Evolutionary conservation across 1,140 invertebrate genomes (phyloP).

Genomic region (Atopsyche davidsoni): DNA sequence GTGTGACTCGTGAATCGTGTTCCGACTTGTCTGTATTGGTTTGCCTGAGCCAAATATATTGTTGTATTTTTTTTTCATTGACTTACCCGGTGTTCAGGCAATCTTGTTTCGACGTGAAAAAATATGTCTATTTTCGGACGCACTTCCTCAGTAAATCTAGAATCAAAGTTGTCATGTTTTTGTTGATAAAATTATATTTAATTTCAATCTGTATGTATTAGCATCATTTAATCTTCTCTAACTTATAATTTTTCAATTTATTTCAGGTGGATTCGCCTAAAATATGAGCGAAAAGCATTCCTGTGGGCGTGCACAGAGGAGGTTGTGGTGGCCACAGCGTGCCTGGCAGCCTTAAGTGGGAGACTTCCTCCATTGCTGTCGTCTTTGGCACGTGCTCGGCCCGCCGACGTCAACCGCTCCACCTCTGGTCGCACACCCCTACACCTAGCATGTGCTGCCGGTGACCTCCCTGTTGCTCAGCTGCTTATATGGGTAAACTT

Average conservation of each 20-base stretch:
- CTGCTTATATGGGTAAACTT: constrained; percentile 87
- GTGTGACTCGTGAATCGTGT: constrained; percentile 1
- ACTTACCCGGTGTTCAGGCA: no score
- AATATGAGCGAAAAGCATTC: constrained; percentile 42
- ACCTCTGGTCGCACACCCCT: constrained; percentile 68
- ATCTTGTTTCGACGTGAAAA: no score
- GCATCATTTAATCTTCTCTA: background rate
- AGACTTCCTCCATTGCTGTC: constrained; percentile 32
- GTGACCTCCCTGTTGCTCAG: constrained; percentile 85
- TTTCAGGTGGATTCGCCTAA: constrained; percentile 40
- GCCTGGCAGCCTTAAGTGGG: constrained; percentile 33
- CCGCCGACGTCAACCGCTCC: constrained; percentile 62
- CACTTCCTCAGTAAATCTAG: no score
- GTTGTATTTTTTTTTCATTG: constrained; percentile 3
- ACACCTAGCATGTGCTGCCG: constrained; percentile 83
- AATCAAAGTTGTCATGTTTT: no score
- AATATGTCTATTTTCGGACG: no score
- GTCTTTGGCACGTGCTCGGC: constrained; percentile 33
- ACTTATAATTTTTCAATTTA: constrained; percentile 16
- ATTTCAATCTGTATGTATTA: constrained; percentile 5
- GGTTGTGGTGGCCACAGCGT: constrained; percentile 31
- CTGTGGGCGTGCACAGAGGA: constrained; percentile 24
- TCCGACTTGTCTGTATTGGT: constrained; percentile 13
- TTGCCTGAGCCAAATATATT: background rate
- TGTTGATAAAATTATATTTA: constrained; percentile 9